Conservation (phyloP, 1,140 invertebrate genomes). For the Drosophila bocki region DNA sequence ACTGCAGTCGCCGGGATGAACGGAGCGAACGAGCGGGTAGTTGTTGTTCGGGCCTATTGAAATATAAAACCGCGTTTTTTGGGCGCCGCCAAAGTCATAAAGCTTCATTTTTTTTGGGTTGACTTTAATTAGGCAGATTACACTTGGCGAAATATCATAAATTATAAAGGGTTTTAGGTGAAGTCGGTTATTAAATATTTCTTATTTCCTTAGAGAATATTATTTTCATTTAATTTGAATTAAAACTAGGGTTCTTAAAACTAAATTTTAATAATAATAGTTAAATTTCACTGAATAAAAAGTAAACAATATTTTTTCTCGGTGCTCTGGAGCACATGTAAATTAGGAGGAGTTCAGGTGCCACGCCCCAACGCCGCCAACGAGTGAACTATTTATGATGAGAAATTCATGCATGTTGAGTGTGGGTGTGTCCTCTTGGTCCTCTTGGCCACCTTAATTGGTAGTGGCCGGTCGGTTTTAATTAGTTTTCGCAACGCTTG, state of each 20-base stretch:
- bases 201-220: too few relatives aligned
- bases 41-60: conserved; percentile 53
- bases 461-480: conserved; percentile 78
- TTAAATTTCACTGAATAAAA: too few relatives aligned
- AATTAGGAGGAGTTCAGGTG: conserved; percentile 63
- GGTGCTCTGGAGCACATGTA: conserved; percentile 43
- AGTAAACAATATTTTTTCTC: neutral
- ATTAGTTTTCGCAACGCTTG: conserved; percentile 79
- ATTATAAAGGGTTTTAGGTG: neutral
- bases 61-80: conserved; percentile 70
- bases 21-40: neutral
- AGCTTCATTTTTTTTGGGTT: conserved; percentile 48
- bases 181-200: neutral
- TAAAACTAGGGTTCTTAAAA: too few relatives aligned
- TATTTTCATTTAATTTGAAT: too few relatives aligned
- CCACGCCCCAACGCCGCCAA: conserved; percentile 23
- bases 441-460: conserved; percentile 73
- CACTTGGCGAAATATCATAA: neutral
- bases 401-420: conserved; percentile 45
- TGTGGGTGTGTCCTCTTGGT: conserved; percentile 45
- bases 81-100: conserved; percentile 66
- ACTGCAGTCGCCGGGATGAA: conserved; percentile 42
- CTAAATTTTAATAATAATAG: too few relatives aligned
- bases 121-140: conserved; percentile 63
- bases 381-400: conserved; percentile 68